phyloP scores from a whole-genome alignment of 2,797 vertebrate species.

The Scolopax bukidnonensis region DNA sequence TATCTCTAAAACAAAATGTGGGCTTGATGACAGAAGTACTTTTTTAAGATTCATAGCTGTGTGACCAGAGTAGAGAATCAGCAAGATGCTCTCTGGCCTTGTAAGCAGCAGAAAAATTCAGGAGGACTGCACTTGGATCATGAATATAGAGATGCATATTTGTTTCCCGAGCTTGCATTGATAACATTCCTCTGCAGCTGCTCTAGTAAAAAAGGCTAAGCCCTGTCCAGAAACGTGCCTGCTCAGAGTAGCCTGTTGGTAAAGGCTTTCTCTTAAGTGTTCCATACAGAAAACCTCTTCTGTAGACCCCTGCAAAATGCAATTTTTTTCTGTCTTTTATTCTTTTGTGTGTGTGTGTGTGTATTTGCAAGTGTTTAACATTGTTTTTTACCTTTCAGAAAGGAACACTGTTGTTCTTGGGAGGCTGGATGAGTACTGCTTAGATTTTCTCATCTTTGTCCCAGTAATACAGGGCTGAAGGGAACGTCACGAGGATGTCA shows the following conservation, averaged over 20 bases:
- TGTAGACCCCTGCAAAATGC: background rate
- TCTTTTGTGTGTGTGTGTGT: background rate
- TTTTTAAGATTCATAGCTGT: background rate
- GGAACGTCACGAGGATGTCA: background rate
- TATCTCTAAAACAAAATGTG: constrained; percentile 4
- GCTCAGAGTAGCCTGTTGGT: background rate
- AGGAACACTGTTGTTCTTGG: background rate
- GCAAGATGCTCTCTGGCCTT: background rate
- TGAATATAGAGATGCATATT: background rate
- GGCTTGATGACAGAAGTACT: background rate
- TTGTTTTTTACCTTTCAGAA: background rate
- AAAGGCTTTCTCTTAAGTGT: background rate
- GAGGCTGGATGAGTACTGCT: background rate
- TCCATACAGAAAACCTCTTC: background rate
- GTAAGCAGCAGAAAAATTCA: background rate
- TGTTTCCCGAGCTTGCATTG: background rate
- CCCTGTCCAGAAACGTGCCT: background rate
- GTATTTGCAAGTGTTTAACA: background rate
- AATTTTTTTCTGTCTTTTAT: background rate
- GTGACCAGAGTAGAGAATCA: background rate
- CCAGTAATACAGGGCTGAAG: background rate
- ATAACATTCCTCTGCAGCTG: constrained; percentile 8
- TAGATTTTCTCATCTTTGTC: background rate
- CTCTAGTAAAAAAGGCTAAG: background rate
- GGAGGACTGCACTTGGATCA: background rate